Base-by-base conservation (phyloP, 1,140 invertebrate genomes). In the Bombyx mandarina region DNA sequence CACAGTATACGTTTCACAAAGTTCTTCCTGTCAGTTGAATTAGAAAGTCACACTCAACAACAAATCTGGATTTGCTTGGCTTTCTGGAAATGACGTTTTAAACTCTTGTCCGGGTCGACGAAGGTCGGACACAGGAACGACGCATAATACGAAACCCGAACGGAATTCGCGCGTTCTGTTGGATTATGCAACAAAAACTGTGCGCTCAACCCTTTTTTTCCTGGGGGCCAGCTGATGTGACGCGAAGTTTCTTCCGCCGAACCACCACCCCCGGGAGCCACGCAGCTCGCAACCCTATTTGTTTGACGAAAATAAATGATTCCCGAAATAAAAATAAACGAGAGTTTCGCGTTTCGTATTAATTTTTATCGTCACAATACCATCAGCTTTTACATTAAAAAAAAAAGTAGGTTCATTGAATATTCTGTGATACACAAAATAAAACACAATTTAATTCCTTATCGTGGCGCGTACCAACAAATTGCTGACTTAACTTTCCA, bases 1-100 rank as follows among this genome's bases (percentile, higher is more conserved):
- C 82, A 86, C 74, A 76, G 78, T 75, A 83, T 82, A 79, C 80
- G 79, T 86, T 86, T 84, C 74, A 86, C 69, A 78, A 86, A 86
- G 73, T 86, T 85, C 73, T 70, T 71, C 65, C 67, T 65, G 66
- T 57, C 61, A 68, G 60, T 59, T 67, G 77, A 83, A 86, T 86
- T 86, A 86, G 77, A 81, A 83, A 86, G 82, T 84, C 83, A 83
- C 26, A 35, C 73, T 80, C 74, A 73, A 66, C 61, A 75, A 77
- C 82, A 83, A 86, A 86, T 86, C 79, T 82, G 82, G 80, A 77
- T 82, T 84, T 84, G 75, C 73, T 78, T 65, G 61, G 67, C 63
- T 61, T 67, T 70, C 74, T 80, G 77, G 61, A 73, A 82, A 79
- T 84, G 78, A 81, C 77, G 81, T 81, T 81, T 79, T 71, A 72